These are phyloP conservation scores for Struthio camelus DNA, from an alignment of 2,113 vertebrate genomes.

Conservation along the genomic window DNA sequence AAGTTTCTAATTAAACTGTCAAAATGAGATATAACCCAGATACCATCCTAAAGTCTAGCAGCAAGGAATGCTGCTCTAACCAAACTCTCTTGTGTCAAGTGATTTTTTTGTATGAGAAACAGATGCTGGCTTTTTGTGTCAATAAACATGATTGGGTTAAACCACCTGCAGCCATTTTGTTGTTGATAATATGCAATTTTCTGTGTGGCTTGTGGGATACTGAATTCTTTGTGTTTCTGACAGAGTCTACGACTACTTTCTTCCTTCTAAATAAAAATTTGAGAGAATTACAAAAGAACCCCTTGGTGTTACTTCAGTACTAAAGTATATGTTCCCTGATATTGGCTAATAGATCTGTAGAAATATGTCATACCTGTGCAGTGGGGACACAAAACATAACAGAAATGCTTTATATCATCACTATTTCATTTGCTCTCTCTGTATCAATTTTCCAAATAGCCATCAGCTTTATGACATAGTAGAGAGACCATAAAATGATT, in stretches of 20 bases:
- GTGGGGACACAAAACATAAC: background rate
- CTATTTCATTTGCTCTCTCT: background rate
- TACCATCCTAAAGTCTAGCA: background rate
- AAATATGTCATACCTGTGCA: background rate
- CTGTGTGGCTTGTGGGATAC: background rate
- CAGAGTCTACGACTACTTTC: background rate
- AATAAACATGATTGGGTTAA: background rate
- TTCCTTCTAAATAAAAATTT: background rate
- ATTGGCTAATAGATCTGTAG: background rate
- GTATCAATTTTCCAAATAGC: background rate
- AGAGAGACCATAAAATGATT: background rate
- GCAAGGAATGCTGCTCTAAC: background rate
- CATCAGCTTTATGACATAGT: background rate
- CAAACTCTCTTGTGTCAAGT: background rate
- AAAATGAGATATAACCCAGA: slow-evolving; percentile 37
- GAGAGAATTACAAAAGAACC: background rate
- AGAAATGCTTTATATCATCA: background rate
- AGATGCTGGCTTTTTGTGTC: background rate
- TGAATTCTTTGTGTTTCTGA: background rate
- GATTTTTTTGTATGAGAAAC: background rate
- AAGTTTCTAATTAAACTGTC: slow-evolving; percentile 45
- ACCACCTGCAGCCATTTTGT: background rate
- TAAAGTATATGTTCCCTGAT: background rate
- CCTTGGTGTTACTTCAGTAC: background rate
- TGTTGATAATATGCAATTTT: background rate